phyloP scores from a whole-genome alignment of 2,113 vertebrate genomes.

The Phalacrocorax pelagicus region DNA sequence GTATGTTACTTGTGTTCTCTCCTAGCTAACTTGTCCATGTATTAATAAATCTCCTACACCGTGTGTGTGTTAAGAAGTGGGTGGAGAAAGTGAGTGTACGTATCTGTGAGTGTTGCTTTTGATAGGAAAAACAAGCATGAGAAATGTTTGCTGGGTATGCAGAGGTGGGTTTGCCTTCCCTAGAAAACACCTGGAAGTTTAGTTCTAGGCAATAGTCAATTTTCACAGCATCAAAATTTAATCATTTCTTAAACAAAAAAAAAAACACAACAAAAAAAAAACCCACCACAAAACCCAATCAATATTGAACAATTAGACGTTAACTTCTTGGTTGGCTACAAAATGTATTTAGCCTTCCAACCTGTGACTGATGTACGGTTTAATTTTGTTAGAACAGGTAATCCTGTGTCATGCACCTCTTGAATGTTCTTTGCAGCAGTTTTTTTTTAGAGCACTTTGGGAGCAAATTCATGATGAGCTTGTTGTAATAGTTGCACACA shows the following conservation, averaged over 20 bases:
- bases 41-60: not conserved
- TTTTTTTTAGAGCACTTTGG: conserved; percentile 46
- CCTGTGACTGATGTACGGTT: not conserved
- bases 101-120: not conserved
- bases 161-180: not conserved
- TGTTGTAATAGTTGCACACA: conserved; percentile 44
- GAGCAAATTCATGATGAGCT: conserved; percentile 65
- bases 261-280: not conserved
- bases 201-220: rapidly evolving
- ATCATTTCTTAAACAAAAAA: not conserved
- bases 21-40: not conserved
- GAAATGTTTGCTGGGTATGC: not conserved
- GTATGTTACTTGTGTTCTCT: not conserved
- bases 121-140: not conserved
- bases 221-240: not conserved
- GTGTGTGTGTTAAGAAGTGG: rapidly evolving
- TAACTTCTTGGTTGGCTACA: not conserved
- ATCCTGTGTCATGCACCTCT: conserved; percentile 49
- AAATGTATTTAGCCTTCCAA: not conserved
- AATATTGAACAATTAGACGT: not conserved
- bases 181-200: not conserved
- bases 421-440: conserved; percentile 52
- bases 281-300: too few species aligned
- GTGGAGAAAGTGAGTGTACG: not conserved
- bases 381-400: conserved; percentile 43